phyloP scores from a whole-genome alignment of 1,140 invertebrate genomes.

The Drosophila paulistorum region DNA sequence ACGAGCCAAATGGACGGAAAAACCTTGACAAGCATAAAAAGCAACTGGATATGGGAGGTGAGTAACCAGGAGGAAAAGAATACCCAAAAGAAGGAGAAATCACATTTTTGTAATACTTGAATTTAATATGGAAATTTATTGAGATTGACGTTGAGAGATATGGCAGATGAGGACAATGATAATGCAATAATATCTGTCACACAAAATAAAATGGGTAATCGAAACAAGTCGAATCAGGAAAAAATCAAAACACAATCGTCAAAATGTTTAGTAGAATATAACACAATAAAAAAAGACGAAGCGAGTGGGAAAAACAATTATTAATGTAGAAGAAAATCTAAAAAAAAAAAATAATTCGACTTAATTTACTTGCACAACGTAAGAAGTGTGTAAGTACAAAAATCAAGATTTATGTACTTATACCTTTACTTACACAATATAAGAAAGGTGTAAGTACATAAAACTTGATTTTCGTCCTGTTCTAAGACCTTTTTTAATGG shows the following conservation, averaged over 20 bases:
- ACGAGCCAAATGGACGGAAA: slow-evolving; percentile 32
- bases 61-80: slow-evolving; percentile 26
- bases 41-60: slow-evolving; percentile 47
- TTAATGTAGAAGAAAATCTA: too few relatives aligned
- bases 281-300: background rate
- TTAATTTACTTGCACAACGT: too few relatives aligned
- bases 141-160: slow-evolving; percentile 11
- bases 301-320: too few relatives aligned
- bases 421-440: too few relatives aligned
- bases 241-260: background rate
- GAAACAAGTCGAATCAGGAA: background rate
- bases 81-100: background rate
- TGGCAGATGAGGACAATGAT: slow-evolving; percentile 10
- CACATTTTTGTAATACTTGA: slow-evolving; percentile 58
- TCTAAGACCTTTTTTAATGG: too few relatives aligned
- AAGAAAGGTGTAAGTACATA: too few relatives aligned
- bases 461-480: too few relatives aligned
- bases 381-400: too few relatives aligned
- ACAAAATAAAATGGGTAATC: slow-evolving; percentile 7
- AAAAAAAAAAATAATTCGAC: too few relatives aligned
- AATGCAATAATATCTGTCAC: slow-evolving; percentile 27
- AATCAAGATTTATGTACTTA: too few relatives aligned
- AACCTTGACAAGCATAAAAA: slow-evolving; percentile 60
- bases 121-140: slow-evolving; percentile 53
- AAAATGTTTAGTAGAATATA: background rate